Evolutionary conservation across 1,140 invertebrate genomes (phyloP).

Genomic region (Lepidurus couesii): DNA sequence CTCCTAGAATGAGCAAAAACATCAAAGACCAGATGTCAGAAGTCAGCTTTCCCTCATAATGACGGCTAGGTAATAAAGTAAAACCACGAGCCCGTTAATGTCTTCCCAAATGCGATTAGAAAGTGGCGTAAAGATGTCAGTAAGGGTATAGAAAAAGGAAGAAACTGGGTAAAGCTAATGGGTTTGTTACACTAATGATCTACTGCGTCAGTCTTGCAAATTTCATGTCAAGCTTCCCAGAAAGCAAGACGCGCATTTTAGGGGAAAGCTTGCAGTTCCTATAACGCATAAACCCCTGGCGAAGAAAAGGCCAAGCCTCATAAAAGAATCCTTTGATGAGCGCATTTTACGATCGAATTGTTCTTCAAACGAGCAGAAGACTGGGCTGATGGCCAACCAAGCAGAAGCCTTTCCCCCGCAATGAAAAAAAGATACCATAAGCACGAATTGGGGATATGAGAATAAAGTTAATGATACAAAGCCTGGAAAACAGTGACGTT

Average conservation of each 20-base stretch:
- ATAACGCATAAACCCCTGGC: background rate
- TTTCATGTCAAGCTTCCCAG: background rate
- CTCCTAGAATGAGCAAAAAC: slow-evolving; percentile 51
- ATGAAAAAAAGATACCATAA: background rate
- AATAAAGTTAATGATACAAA: slow-evolving; percentile 20
- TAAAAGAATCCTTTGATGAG: slow-evolving; percentile 2
- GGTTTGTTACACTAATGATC: background rate
- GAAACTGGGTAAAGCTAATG: background rate
- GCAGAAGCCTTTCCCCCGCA: background rate
- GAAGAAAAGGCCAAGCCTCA: background rate
- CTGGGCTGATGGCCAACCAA: slow-evolving; percentile 6
- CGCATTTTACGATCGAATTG: background rate
- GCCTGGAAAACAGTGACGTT: background rate
- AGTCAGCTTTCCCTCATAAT: background rate
- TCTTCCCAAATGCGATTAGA: background rate
- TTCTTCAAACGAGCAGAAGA: background rate
- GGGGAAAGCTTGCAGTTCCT: background rate
- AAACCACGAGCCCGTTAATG: too few relatives aligned
- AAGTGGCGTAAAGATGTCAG: background rate
- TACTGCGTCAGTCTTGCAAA: background rate
- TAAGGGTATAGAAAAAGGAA: background rate
- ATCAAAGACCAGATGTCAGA: background rate
- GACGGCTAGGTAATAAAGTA: background rate
- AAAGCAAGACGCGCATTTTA: background rate
- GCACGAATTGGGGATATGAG: background rate